These are phyloP conservation scores for Arnoldichthys spilopterus DNA, from an alignment of 2,797 vertebrate species.

Conservation along the genomic window DNA sequence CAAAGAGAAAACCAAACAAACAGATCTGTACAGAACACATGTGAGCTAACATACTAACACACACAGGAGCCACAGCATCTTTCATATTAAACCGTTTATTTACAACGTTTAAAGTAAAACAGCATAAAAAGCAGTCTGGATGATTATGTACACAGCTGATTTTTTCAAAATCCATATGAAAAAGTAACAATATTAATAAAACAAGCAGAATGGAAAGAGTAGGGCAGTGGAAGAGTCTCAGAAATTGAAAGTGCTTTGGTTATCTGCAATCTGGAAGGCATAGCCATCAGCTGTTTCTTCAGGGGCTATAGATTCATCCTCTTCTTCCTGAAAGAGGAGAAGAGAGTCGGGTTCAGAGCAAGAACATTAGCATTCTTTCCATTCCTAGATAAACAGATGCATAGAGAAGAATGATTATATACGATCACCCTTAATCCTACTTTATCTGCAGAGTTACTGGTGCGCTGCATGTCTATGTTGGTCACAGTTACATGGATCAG, in stretches of 20 bases:
- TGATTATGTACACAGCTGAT: slow-evolving; percentile 14
- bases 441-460: no score
- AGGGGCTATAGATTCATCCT: slow-evolving; percentile 85
- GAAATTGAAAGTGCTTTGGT: slow-evolving; percentile 87
- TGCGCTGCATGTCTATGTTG: no score
- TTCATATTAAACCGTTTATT: slow-evolving; percentile 31
- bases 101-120: slow-evolving; percentile 29
- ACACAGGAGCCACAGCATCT: neutral
- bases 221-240: slow-evolving; percentile 61
- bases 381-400: neutral
- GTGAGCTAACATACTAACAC: neutral
- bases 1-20: no score
- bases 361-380: neutral
- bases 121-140: neutral
- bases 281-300: slow-evolving; percentile 84
- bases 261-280: slow-evolving; percentile 84
- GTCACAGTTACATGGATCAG: no score
- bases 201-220: neutral
- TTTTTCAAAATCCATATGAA: slow-evolving; percentile 8
- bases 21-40: no score
- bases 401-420: neutral
- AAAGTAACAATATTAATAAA: neutral
- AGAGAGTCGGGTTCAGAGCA: neutral
- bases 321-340: slow-evolving; percentile 81
- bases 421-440: no score